Evolutionary conservation across 2,888 invertebrate species (phyloP), one percentile per base, ranked within the genome.

Genomic region (Cosmia trapezina): DNA sequence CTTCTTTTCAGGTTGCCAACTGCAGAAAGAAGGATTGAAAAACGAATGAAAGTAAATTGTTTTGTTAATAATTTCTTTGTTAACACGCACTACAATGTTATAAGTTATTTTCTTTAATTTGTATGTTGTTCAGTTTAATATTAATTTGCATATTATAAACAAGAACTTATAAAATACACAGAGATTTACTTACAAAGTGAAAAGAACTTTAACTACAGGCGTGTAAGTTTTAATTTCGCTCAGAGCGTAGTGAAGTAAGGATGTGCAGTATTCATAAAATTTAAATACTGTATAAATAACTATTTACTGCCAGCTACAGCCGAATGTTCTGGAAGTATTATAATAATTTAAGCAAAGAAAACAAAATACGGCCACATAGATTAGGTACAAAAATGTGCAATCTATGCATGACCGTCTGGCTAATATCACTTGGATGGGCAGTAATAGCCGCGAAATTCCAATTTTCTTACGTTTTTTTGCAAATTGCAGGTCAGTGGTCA

Each of bases 11-110:
- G 63, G 70, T 78, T 49, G 22, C 49, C 49, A 61, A 70, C 56
- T 76, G 49, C 22, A 56, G 60, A 78, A 53, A n/a, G 41, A 74
- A 73, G 68, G 5, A 74, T 70, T 70, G 78, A 64, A 70, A 67
- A 57, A 62, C 17, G 6, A 59, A 49, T 19, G 12, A 57, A 70
- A 59, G 12, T 41, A 81, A 47, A 53, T 4, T 56, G 41, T 60
- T 70, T 41, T 4, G 8, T 43, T 53, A 45, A 8, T 51, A 51
- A 51, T 68, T 76, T 65, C 37, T 65, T 22, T 72, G 56, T 69
- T 43, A 69, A 72, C 82, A 81, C 57, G 61, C 54, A 66, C 49
- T 28, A 41, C 33, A 41, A 17, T 17, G 51, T 37, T 62, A 41
- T 47, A 41, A 53, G 43, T 45, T 60, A 11, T 62, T 73, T 67